Percentiles rank a stretch among this genome's conserved stretches.
These are phyloP conservation scores for Brenthis hecate DNA, from an alignment of 2,888 invertebrate genomes.

Conservation along the genomic window DNA sequence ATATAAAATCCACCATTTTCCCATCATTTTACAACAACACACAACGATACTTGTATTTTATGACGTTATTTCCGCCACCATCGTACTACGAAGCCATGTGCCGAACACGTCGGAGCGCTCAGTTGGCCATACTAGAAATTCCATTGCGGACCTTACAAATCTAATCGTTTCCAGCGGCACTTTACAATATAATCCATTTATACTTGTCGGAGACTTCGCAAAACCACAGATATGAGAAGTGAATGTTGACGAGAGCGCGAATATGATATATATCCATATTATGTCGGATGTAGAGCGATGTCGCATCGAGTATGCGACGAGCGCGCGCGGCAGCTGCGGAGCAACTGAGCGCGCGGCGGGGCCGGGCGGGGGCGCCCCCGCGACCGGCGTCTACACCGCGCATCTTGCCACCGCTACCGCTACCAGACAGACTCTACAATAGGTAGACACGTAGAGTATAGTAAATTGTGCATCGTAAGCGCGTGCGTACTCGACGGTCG, in stretches of 20 bases:
- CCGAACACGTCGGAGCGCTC: constrained; percentile 77
- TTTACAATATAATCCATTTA: constrained; percentile 82
- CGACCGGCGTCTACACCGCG: constrained; percentile 64
- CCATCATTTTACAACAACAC: constrained; percentile 35
- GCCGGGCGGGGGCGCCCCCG: constrained; percentile 44
- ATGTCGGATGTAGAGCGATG: constrained; percentile 65
- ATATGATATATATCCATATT: constrained; percentile 81
- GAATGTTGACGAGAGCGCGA: constrained; percentile 75
- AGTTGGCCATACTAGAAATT: constrained; percentile 75
- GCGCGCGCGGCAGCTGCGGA: constrained; percentile 79
- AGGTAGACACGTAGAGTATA: constrained; percentile 22
- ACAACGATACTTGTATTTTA: constrained; percentile 36
- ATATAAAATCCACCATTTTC: constrained; percentile 13
- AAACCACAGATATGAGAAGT: constrained; percentile 79
- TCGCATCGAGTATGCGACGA: constrained; percentile 77
- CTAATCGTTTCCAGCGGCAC: constrained; percentile 62
- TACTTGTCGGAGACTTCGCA: constrained; percentile 78
- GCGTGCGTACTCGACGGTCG: constrained; percentile 61
- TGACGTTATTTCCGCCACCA: constrained; percentile 70
- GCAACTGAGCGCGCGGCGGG: constrained; percentile 64
- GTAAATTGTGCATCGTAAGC: constrained; percentile 69
- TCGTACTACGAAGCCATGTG: constrained; percentile 78
- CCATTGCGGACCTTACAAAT: constrained; percentile 78
- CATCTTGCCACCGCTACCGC: constrained; percentile 51
- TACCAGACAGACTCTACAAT: constrained; percentile 40